Base-by-base conservation (phyloP, 1,140 invertebrate species). In the Berghia stephanieae region DNA sequence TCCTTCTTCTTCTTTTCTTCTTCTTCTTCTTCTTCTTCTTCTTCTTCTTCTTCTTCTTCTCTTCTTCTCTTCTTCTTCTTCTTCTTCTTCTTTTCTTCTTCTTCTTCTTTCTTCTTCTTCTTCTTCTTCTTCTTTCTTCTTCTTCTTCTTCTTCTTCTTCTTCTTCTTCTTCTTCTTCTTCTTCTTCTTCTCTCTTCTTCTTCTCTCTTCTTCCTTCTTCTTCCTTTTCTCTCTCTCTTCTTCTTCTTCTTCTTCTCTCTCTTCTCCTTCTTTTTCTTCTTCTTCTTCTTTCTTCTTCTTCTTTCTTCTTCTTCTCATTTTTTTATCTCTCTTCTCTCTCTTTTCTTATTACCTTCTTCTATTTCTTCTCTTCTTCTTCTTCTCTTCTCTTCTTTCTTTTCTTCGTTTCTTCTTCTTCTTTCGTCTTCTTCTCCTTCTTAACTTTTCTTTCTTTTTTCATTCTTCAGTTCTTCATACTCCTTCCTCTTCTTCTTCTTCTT, bases 221-320 rank as follows among this genome's bases (percentile, higher is more conserved):
- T 31, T 49, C 24, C 16, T 34, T 49, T 49, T 27, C 63, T 67
- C 63, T 67, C 63, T 67, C 63, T 67, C 63, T 67, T 40, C 31
- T 21, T 24, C 57, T 24, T 34, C n/a, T 42, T 44, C 36, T 44
- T 10, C 31, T 21, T 44, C 68, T 43, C 42, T 70, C 38, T 42
- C 1, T 0, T 21, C 34, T 38, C 10, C 40, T 36, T 8, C 34
- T 38, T 10, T 52, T 52, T 24, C 46, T 52, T 52, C 13, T 52
- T 52, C 46, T 16, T 16, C 46, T 16, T 16, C 13, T 52, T 16
- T 16, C 46, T 52, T 13, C 46, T 52, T 52, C n/a, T 52, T 13
- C n/a, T 52, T 34, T 34, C 57, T 34, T 34, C n/a, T 34, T 24
- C n/a, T 24, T 34, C 31, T 21, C 42, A 34, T 67, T 40, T 67